Evolutionary conservation across 2,113 vertebrate genomes (phyloP), one percentile per base, ranked within the genome.

Genomic region (Microtus oregoni): DNA sequence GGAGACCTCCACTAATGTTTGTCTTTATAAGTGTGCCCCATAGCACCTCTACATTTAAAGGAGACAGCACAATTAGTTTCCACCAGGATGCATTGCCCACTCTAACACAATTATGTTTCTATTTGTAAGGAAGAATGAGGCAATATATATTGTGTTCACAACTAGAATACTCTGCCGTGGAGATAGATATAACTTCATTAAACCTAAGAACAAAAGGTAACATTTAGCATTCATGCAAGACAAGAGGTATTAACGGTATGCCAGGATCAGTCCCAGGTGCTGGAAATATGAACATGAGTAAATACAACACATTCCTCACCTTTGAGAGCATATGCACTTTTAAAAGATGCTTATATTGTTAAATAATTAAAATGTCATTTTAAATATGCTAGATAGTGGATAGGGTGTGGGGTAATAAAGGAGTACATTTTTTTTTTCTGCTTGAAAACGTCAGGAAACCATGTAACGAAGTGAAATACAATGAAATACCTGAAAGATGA

Each of bases 51-150:
- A 77, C 38, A 32, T 91, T 94, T 90, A 44, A 3, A 12, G 24
- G 41, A 92, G 38, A 85, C 32, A 86, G 13, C 55, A 28, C 88
- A 70, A 67, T 52, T 11, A 61, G 22, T 76, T 95, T 95, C 91
- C 30, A 86, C 3, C 15, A 86, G n/a, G 44, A 93, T 14, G 65
- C 61, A 70, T 72, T 94, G 38, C 38, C 24, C 94, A 92, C 41
- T 89, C 52, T 78, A 86, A 67, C 91, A 91, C 70, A 96, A 81
- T 79, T 52, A 79, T 87, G 8, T 90, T 96, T 92, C 89, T 76
- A 3, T 93, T 93, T 65, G 30, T 91, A 90, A 96, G n/a, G 30
- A 89, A 94, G 75, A 79, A 68, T 26, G n/a, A 52, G 28, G 13
- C 41, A 47, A 47, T 89, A 41, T 20, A 78, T 93, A 44, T 55